Evolutionary conservation across 2,113 vertebrate genomes (phyloP), one percentile per base, ranked within the genome.

Genomic region (Suricata suricatta): DNA sequence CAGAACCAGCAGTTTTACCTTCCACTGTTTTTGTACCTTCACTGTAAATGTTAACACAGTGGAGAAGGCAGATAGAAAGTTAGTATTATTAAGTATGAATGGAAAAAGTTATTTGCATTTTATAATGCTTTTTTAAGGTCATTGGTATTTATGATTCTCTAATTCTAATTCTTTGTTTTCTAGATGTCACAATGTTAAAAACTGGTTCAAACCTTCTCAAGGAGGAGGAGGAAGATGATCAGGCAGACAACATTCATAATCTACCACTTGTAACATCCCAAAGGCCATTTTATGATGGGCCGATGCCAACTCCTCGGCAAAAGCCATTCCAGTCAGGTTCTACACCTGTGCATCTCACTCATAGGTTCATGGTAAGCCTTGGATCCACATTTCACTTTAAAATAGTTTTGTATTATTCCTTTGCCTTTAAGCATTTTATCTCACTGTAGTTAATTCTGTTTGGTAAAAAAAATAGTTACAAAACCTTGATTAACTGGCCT

Each of bases 281-380:
- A 0, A 99, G 98, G 33, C 99, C 99, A 0, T 96, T 98, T 54
- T 99, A 99, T 10, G 98, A 99, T 2, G 99, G 99, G 1, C 99
- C 99, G 2, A 11, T 99, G 98, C 99, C 99, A 68, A 99, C 99
- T 2, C 98, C 99, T 1, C 99, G 76, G 35, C 99, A 99, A 97
- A 99, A 99, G 92, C 99, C 99, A 0, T 99, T 99, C 97, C 99
- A 99, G 97, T 96, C 99, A 0, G 99, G 99, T 68, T 99, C 99
- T 97, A 99, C 99, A 3, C 99, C 99, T 0, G 93, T 97, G 0
- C 99, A 99, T 54, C 99, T 99, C 97, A 99, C 98, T 41, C 99
- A 99, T 98, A 99, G 99, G 72, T 99, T 99, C 98, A 99, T 99
- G 99, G 99, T 99, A 98, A 98, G 97, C 74, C 41, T 52, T 29